Evolutionary conservation across 2,888 invertebrate species (phyloP).

Genomic region (Ommatoiulus sabulosus): DNA sequence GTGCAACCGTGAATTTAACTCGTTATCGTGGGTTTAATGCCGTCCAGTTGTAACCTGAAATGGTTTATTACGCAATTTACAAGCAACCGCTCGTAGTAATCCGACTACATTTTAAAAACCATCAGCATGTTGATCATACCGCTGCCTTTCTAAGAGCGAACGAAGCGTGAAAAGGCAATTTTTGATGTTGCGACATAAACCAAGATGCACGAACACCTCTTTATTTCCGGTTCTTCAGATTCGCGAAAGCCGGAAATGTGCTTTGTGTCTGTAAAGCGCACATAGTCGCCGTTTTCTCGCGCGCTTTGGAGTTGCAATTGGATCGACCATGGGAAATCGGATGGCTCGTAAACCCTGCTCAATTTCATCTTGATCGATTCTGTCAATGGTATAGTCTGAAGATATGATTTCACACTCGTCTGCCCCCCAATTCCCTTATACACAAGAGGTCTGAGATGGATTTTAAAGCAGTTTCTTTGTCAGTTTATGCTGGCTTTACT

Average conservation of each 20-base stretch:
- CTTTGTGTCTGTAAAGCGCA: neutral
- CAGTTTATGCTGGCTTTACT: neutral
- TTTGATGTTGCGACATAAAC: conserved; percentile 1
- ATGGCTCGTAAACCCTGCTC: conserved; percentile 29
- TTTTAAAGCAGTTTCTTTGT: conserved; percentile 10
- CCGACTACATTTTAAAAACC: neutral
- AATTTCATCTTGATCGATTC: conserved; percentile 40
- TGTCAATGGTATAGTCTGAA: conserved; percentile 12
- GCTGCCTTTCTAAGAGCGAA: neutral
- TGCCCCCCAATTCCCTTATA: neutral
- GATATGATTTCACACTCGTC: conserved; percentile 3
- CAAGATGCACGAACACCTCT: neutral
- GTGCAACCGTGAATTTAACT: neutral
- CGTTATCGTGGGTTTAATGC: neutral
- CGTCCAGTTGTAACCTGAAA: conserved; percentile 22
- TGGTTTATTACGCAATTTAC: conserved; percentile 40
- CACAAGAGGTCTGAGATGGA: neutral
- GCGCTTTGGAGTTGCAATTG: neutral
- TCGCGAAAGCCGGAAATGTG: conserved; percentile 24
- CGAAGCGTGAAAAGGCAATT: neutral
- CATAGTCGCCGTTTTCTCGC: neutral
- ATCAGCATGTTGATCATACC: neutral
- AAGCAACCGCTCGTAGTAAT: neutral
- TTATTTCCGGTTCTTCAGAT: conserved; percentile 35
- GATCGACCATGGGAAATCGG: neutral